Evolutionary conservation across 2,113 vertebrate species (phyloP), one percentile per base, ranked within the genome.

Genomic region (Scortum barcoo): DNA sequence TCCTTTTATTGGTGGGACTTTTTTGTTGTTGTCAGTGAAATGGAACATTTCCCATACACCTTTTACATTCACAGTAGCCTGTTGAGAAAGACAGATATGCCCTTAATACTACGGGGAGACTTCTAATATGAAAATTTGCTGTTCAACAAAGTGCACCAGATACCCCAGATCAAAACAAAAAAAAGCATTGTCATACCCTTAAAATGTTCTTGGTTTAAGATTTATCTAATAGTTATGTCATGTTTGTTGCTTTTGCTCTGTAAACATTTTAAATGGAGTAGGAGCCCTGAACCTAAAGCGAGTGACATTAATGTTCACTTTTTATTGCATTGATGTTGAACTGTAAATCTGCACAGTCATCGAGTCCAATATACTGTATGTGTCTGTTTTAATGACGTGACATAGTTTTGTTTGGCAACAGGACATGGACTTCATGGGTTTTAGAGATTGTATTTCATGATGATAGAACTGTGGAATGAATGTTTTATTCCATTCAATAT

Each of bases 401-500:
- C 36, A 28, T 7, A 62, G 19, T 9, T 36, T 20, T 17, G n/a
- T 30, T 44, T 46, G 6, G 24, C 24, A 66, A 72, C 30, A 46
- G 26, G 33, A 42, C 56, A 57, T 30, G 24, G 30, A 40, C 48
- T 26, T 56, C 7, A 24, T 46, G 13, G 42, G 8, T 68, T 66
- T 70, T 72, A 69, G 69, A 63, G 48, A 75, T 83, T 78, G 80
- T 83, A 60, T 80, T 28, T 33, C 56, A 50, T 26, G 3, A 73
- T 63, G 65, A 60, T 54, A 3, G 3, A 82, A 61, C 44, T 5
- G 5, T 78, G 63, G 66, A 73, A 72, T 76, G 28, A 71, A 77
- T 79, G 65, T 74, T 82, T 61, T 51, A 75, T 75, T 84, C 63
- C 7, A 1, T 72, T 80, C 48, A 74, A 82, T 91, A 87, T 89